These are phyloP conservation scores for Phocoena phocoena DNA, from an alignment of 2,113 vertebrate genomes.

Conservation along the genomic window DNA sequence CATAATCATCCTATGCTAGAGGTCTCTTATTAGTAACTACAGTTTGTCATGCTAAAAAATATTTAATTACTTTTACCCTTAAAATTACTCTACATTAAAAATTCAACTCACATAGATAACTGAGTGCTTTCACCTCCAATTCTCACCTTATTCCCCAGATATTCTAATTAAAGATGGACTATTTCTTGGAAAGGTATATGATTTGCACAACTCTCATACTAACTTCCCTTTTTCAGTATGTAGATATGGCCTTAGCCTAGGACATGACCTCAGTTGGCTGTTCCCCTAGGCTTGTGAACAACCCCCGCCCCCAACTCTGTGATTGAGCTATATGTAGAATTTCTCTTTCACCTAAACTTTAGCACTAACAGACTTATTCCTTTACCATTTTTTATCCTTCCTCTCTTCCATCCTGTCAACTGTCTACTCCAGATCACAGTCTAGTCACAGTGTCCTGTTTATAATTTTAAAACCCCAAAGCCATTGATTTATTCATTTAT, in stretches of 20 bases:
- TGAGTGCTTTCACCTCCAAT: background rate
- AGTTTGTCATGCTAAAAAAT: background rate
- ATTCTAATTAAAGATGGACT: background rate
- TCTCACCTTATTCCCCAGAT: background rate
- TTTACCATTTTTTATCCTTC: background rate
- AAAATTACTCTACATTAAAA: background rate
- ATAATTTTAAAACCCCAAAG: background rate
- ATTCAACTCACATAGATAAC: background rate
- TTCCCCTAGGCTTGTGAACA: background rate
- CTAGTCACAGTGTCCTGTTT: background rate
- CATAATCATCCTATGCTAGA: background rate
- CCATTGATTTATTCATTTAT: background rate
- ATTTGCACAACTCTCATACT: background rate
- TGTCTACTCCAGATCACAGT: background rate
- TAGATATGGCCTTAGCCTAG: background rate
- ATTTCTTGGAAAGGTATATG: background rate
- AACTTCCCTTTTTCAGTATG: background rate
- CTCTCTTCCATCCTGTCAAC: background rate
- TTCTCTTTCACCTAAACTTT: background rate
- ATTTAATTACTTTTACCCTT: background rate
- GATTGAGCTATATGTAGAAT: background rate
- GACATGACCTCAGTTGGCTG: background rate
- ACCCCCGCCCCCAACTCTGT: rapidly evolving
- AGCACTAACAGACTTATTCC: background rate
- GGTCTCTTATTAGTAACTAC: background rate